Percentiles rank a stretch among this genome's conserved stretches.
Evolutionary conservation across 2,888 invertebrate genomes (phyloP).

Genomic region (Formica aserva): DNA sequence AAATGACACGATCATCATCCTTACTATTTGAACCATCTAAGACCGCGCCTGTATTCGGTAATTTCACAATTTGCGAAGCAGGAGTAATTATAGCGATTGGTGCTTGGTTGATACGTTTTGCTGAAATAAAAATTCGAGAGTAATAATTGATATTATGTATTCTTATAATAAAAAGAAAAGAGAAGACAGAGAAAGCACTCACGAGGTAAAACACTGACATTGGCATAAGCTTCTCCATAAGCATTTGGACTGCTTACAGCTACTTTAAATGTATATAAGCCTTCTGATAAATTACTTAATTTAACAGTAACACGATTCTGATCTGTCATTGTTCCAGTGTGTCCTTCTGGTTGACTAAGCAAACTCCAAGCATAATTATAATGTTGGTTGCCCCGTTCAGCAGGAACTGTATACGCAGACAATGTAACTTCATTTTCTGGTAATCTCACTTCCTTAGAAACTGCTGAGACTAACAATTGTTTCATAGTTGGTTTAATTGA

Average conservation of each 20-base stretch:
- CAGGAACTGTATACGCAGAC: conserved; percentile 93
- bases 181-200: conserved; percentile 68
- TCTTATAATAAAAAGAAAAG: not conserved
- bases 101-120: conserved; percentile 92
- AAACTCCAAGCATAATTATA: conserved; percentile 96
- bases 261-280: conserved; percentile 95
- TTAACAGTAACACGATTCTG: conserved; percentile 94
- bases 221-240: conserved; percentile 94
- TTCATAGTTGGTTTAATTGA: conserved; percentile 87
- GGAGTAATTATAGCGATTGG: conserved; percentile 96
- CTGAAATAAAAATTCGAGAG: conserved; percentile 79
- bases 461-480: conserved; percentile 91
- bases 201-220: conserved; percentile 95
- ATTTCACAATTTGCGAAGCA: conserved; percentile 93
- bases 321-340: conserved; percentile 91
- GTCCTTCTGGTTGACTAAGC: conserved; percentile 93
- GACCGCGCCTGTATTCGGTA: conserved; percentile 96
- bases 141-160: not conserved
- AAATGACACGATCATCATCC: conserved; percentile 94
- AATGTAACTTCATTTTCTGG: conserved; percentile 95
- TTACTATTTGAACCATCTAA: conserved; percentile 93
- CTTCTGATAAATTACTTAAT: conserved; percentile 93
- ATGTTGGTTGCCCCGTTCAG: conserved; percentile 90
- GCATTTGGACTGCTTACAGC: conserved; percentile 93
- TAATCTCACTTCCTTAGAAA: conserved; percentile 92